A percentile compares a stretch with the other conserved stretches of the same genome.
Conservation (phyloP, 2,888 invertebrate genomes). For the Lepetodrilus schrolli region DNA sequence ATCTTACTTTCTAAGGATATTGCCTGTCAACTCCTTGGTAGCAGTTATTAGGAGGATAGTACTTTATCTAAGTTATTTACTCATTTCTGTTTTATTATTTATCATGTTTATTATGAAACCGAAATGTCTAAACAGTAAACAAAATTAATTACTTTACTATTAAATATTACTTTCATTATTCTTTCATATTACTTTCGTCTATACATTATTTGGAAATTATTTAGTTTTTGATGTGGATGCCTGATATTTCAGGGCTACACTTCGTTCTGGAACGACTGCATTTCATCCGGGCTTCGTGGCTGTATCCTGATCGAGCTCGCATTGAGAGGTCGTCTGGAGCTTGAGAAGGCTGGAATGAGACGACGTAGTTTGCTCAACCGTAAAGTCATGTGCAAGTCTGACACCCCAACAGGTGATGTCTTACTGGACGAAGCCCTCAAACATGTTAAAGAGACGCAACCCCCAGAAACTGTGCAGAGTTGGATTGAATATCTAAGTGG, state of each 20-base stretch:
- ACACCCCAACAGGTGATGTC: constrained; percentile 97
- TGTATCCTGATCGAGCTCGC: constrained; percentile 98
- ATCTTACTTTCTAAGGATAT: too few relatives aligned
- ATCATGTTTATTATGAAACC: not conserved
- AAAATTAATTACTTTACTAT: too few relatives aligned
- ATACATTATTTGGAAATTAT: too few relatives aligned
- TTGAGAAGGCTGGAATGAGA: constrained; percentile 97
- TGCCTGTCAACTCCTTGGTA: too few relatives aligned
- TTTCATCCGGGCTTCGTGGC: constrained; percentile 97
- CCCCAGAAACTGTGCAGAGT: constrained; percentile 96
- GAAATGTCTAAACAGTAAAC: not conserved
- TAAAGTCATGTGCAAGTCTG: constrained; percentile 84
- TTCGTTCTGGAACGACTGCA: constrained; percentile 99
- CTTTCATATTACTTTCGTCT: not conserved
- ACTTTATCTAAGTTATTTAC: not conserved
- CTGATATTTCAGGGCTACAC: constrained; percentile 73
- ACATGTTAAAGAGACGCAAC: constrained; percentile 98
- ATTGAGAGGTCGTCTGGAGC: constrained; percentile 92
- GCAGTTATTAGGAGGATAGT: too few relatives aligned
- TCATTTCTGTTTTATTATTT: not conserved
- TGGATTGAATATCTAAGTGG: constrained; percentile 99
- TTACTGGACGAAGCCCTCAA: constrained; percentile 90
- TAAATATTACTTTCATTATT: not conserved
- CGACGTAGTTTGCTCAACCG: constrained; percentile 88
- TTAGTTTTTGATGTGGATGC: not conserved